Evolutionary conservation across 2,113 vertebrate genomes (phyloP), one percentile per base, ranked within the genome.

Genomic region (Naja naja): DNA sequence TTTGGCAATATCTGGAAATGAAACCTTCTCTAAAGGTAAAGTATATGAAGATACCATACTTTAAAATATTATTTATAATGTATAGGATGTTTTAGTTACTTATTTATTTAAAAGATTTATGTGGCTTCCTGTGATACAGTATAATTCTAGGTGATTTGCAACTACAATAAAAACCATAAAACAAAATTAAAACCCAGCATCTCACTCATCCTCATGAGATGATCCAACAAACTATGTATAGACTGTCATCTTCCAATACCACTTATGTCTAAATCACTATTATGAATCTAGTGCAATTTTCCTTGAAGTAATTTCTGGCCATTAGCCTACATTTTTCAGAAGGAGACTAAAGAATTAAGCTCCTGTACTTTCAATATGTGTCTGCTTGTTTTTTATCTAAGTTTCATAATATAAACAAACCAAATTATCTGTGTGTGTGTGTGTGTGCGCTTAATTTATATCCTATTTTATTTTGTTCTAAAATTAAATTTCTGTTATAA

Each of bases 21-120:
- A 96, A 93, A 91, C 92, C 89, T 89, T 90, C 87, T 94, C 91
- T 89, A 96, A 96, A 98, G 98, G 98, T 97, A 94, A 92, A 94
- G 52, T 47, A 55, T 54, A 64, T 39, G 30, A 88, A 27, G 22
- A 2, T 45, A 92, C 39, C 16, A 27, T 39, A 27, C 86, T 23
- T 45, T 81, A 3, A 69, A 69, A 9, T n/a, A n/a, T 25, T 60
- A n/a, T 52, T 93, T 81, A 89, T 52, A 87, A 52, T 34, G 20
- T 4, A 56, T 30, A 49, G 6, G 18, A 6, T 56, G 11, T 9
- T 81, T 43, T 81, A 16, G 1, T 39, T 39, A 25, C 25, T 89
- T 87, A 27, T 25, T 87, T 87, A 2, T 87, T 74, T 81, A 39
- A 87, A 52, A 52, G 2, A 52, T 30, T 52, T 18, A 1, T 87